Evolutionary conservation across 2,797 vertebrate genomes (phyloP).

Genomic region (Sciaenops ocellatus): DNA sequence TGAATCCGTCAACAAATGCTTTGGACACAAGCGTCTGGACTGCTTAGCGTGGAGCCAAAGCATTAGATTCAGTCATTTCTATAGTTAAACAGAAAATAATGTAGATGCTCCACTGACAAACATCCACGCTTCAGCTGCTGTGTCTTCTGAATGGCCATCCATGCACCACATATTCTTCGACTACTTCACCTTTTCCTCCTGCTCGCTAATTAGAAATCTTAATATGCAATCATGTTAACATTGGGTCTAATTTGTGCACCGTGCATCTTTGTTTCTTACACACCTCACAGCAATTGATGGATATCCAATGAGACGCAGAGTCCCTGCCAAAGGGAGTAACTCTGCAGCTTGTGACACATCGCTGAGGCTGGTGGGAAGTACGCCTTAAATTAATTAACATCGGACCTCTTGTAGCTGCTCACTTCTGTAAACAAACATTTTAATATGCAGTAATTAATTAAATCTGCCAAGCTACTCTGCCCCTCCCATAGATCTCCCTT

Average conservation of each 20-base stretch:
- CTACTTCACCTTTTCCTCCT: slow-evolving; percentile 75
- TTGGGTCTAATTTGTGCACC: slow-evolving; percentile 83
- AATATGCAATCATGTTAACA: slow-evolving; percentile 88
- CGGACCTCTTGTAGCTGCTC: slow-evolving; percentile 98
- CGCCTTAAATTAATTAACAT: slow-evolving; percentile 99
- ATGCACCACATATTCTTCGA: slow-evolving; percentile 49
- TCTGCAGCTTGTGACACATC: slow-evolving; percentile 88
- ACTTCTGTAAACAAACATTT: slow-evolving; percentile 99
- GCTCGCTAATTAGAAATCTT: slow-evolving; percentile 86
- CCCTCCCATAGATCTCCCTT: slow-evolving; percentile 94
- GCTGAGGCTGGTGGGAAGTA: slow-evolving; percentile 91
- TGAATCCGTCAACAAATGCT: slow-evolving; percentile 65
- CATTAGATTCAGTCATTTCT: slow-evolving; percentile 28
- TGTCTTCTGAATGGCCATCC: slow-evolving; percentile 49
- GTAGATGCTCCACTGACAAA: slow-evolving; percentile 34
- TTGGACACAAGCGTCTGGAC: slow-evolving; percentile 30
- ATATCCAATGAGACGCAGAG: slow-evolving; percentile 91
- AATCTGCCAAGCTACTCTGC: slow-evolving; percentile 96
- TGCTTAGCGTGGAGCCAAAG: slow-evolving; percentile 36
- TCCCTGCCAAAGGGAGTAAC: slow-evolving; percentile 88
- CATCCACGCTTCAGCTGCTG: slow-evolving; percentile 35
- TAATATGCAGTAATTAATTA: slow-evolving; percentile 99
- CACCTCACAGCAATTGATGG: slow-evolving; percentile 88
- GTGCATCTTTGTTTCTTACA: slow-evolving; percentile 83
- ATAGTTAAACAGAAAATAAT: slow-evolving; percentile 29